These are phyloP conservation scores for Clarias fuscus DNA, from an alignment of 2,797 vertebrate genomes.

Conservation along the genomic window DNA sequence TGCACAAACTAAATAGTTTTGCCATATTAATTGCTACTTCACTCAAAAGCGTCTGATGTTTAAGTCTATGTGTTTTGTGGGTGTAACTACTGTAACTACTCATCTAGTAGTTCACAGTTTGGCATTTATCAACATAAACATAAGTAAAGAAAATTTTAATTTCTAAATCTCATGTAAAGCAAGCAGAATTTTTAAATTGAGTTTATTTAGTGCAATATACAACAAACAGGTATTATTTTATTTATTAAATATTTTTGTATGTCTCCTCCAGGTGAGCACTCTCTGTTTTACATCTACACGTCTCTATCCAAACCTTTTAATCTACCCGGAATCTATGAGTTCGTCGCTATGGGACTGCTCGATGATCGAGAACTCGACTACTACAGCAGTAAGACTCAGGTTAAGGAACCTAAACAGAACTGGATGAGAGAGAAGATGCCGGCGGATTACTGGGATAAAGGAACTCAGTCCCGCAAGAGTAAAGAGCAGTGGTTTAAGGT, in stretches of 20 bases:
- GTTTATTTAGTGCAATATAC: no score
- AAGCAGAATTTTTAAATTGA: no score
- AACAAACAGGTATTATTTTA: no score
- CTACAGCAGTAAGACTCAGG: slow-evolving; percentile 51
- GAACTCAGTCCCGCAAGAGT: slow-evolving; percentile 52
- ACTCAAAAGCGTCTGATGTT: no score
- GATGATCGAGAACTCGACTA: slow-evolving; percentile 69
- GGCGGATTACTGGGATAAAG: slow-evolving; percentile 14
- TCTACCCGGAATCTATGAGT: slow-evolving; percentile 63
- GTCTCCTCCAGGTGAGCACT: slow-evolving; percentile 12
- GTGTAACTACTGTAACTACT: no score
- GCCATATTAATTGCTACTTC: no score
- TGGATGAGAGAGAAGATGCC: slow-evolving; percentile 63
- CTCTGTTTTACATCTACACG: slow-evolving; percentile 46
- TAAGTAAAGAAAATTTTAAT: no score
- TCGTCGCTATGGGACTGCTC: slow-evolving; percentile 72
- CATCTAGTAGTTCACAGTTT: no score
- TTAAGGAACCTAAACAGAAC: slow-evolving; percentile 60
- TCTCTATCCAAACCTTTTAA: not conserved
- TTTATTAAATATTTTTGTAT: not conserved
- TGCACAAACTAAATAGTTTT: no score
- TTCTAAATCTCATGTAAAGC: no score
- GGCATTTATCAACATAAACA: no score
- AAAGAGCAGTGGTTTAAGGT: slow-evolving; percentile 65
- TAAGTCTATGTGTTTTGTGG: no score